Percentiles rank a stretch among this genome's conserved stretches.
Conservation (phyloP, 2,113 vertebrate genomes). For the Pelvicachromis taeniatus region DNA sequence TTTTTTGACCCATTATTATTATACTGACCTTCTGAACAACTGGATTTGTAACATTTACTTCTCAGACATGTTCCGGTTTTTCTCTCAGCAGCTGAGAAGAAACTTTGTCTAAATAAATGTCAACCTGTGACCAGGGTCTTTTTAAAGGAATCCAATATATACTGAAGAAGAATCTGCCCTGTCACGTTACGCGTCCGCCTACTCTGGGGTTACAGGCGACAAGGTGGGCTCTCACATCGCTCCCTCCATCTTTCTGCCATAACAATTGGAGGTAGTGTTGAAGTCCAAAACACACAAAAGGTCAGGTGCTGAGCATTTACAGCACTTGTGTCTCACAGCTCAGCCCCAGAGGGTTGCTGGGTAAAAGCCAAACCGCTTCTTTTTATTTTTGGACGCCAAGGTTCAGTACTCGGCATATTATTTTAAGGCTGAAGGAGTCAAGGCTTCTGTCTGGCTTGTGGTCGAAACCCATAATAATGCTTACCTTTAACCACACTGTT, state of each 20-base stretch:
- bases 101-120: slow-evolving; percentile 88
- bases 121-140: slow-evolving; percentile 69
- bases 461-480: not conserved
- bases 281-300: slow-evolving; percentile 84
- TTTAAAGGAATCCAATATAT: slow-evolving; percentile 41
- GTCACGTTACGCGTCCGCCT: slow-evolving; percentile 70
- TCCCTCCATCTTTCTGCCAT: slow-evolving; percentile 69
- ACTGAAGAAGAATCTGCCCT: slow-evolving; percentile 72
- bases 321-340: slow-evolving; percentile 19
- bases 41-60: not conserved
- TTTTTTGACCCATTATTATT: not conserved
- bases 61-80: slow-evolving; percentile 61
- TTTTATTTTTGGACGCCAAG: slow-evolving; percentile 63
- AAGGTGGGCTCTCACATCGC: slow-evolving; percentile 65
- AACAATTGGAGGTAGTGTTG: slow-evolving; percentile 72
- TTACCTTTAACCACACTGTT: not conserved
- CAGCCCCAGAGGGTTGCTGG: not conserved
- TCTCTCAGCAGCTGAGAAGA: slow-evolving; percentile 59
- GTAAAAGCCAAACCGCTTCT: slow-evolving; percentile 1
- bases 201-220: slow-evolving; percentile 75
- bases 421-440: slow-evolving; percentile 67
- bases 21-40: not conserved
- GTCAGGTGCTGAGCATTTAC: slow-evolving; percentile 74
- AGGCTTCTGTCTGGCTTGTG: slow-evolving; percentile 79
- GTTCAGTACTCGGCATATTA: slow-evolving; percentile 79